A percentile compares a stretch with the other conserved stretches of the same genome.
These are phyloP conservation scores for Chironomus striatipennis DNA, from an alignment of 1,140 invertebrate genomes.

Conservation along the genomic window DNA sequence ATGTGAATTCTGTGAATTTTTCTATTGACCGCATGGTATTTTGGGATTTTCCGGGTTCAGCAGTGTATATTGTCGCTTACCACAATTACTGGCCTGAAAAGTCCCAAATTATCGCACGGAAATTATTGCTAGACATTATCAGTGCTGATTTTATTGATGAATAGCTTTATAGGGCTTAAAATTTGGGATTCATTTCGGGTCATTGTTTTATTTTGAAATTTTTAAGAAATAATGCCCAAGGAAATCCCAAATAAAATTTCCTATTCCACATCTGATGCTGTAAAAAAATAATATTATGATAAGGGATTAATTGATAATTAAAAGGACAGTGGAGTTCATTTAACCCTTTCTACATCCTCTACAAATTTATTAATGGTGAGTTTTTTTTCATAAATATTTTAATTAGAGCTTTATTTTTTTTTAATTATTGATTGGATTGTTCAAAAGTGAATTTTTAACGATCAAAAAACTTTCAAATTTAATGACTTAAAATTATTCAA, in stretches of 20 bases:
- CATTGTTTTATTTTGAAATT: neutral
- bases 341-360: too few relatives aligned
- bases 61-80: neutral
- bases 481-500: too few relatives aligned
- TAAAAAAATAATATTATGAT: neutral
- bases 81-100: conserved; percentile 11
- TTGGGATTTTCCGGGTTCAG: conserved; percentile 21
- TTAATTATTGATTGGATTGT: too few relatives aligned
- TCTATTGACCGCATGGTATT: neutral
- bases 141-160: neutral
- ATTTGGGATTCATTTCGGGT: conserved; percentile 14
- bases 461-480: too few relatives aligned
- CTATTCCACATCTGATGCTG: neutral
- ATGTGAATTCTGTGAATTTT: neutral
- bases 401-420: too few relatives aligned
- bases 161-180: neutral
- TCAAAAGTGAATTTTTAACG: too few relatives aligned
- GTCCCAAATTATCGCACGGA: neutral
- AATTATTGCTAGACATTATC: neutral
- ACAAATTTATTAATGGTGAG: neutral
- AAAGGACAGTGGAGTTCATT: too few relatives aligned
- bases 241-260: conserved; percentile 20
- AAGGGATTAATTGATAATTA: too few relatives aligned
- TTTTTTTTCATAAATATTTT: too few relatives aligned
- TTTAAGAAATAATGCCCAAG: conserved; percentile 1